Percentiles rank a stretch among this genome's conserved stretches.
Evolutionary conservation across 1,140 invertebrate species (phyloP).

Genomic region (Diachasma alloeum): DNA sequence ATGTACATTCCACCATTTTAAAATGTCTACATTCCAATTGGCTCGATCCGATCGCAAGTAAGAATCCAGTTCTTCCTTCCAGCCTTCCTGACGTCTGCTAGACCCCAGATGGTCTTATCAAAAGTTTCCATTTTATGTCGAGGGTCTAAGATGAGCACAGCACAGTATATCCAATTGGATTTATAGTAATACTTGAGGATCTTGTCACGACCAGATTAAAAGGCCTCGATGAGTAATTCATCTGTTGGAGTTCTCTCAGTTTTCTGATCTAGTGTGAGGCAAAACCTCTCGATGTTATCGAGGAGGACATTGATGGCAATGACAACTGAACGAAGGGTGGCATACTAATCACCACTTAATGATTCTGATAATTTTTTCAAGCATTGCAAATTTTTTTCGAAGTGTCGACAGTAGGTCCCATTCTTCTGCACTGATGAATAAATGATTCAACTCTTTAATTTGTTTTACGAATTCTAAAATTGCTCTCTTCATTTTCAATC

Average conservation of each 20-base stretch:
- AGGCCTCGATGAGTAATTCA: conserved; percentile 20
- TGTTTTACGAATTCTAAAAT: background rate
- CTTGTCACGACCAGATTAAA: conserved; percentile 51
- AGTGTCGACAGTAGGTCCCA: background rate
- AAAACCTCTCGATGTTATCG: too few species aligned
- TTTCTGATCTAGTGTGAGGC: background rate
- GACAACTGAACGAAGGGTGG: conserved; percentile 33
- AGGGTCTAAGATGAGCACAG: conserved; percentile 50
- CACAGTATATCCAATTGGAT: conserved; percentile 53
- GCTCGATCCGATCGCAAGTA: too few species aligned
- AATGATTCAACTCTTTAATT: background rate
- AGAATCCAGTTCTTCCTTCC: too few species aligned
- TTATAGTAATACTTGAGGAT: conserved; percentile 50
- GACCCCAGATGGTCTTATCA: conserved; percentile 7
- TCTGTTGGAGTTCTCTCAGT: background rate
- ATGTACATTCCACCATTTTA: too few species aligned
- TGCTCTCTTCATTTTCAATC: background rate
- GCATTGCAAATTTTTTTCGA: conserved; percentile 39
- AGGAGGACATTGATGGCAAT: too few species aligned
- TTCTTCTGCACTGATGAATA: background rate
- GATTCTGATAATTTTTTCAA: conserved; percentile 46
- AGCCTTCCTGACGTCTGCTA: too few species aligned
- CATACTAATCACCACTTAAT: conserved; percentile 49
- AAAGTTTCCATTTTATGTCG: conserved; percentile 52
- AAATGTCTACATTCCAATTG: too few species aligned